Percentiles rank a stretch among this genome's conserved stretches.
Evolutionary conservation across 2,113 vertebrate species (phyloP).

Genomic region (Cheirogaleus medius): DNA sequence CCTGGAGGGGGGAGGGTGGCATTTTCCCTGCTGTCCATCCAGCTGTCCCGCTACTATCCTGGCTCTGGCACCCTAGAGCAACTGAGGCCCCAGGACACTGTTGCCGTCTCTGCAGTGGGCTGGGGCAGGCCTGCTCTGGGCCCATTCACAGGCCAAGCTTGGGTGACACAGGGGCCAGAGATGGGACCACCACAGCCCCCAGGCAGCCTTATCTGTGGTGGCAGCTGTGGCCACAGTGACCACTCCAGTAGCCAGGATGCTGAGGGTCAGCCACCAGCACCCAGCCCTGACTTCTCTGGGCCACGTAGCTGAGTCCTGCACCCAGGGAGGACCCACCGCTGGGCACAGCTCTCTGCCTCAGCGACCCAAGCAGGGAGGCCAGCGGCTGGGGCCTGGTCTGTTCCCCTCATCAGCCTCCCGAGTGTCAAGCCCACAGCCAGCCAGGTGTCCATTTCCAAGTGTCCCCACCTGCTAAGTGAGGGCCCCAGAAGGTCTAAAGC

Average conservation of each 20-base stretch:
- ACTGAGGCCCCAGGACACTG: background rate
- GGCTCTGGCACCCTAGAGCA: background rate
- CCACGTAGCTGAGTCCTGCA: accelerated
- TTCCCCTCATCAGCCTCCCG: background rate
- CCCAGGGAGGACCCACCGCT: accelerated
- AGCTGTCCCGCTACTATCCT: background rate
- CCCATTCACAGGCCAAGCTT: background rate
- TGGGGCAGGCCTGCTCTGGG: background rate
- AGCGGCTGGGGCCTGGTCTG: too few species aligned
- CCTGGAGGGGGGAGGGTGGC: background rate
- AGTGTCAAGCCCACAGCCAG: background rate
- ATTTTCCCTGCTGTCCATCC: background rate
- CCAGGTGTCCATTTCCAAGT: background rate
- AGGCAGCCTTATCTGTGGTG: background rate
- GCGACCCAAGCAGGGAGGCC: background rate
- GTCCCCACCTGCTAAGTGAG: background rate
- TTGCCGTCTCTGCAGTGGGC: background rate
- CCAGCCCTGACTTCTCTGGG: background rate
- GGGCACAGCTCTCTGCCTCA: background rate
- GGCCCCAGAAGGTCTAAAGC: background rate
- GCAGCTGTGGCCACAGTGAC: background rate
- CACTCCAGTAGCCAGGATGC: background rate
- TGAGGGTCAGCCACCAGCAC: background rate
- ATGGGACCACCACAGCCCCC: background rate
- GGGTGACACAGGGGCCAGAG: background rate